Base-by-base conservation (phyloP, 2,888 invertebrate species). In the Marronus borbonicus region DNA sequence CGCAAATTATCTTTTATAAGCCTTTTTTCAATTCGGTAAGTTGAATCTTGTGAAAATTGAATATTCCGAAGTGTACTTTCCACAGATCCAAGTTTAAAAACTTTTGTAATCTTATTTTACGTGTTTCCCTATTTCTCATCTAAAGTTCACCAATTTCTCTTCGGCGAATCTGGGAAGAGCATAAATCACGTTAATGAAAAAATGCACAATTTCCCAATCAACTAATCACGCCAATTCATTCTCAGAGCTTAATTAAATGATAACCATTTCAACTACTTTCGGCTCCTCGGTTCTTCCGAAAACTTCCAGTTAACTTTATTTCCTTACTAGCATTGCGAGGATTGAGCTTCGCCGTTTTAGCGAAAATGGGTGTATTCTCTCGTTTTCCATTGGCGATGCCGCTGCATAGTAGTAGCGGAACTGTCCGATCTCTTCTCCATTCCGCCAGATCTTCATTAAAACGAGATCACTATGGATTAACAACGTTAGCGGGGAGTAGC, bases 391-490 rank as follows among this genome's bases (percentile, higher is more conserved):
- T 58, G n/a, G n/a, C 52, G 7, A 58, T 4, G 3, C 4, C n/a
- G n/a, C 52, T n/a, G 52, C 17, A 17, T n/a, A 20, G 55, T 20
- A 58, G 55, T 17, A 17, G 20, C 8, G 20, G 20, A 3, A 58
- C 20, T 20, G 20, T 58, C 55, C 55, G 20, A 20, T 58, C 55
- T 58, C 17, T 20, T 58, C 55, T 8, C 2, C 24, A 69, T 8
- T 20, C 8, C 24, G 49, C 28, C 8, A 31, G 24, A 50, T 50
- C 75, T 75, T 75, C 75, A 75, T 75, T 75, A 75, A 75, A 75
- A 62, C 36, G 64, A 75, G 75, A 75, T 75, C 75, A 49, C 64
- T 49, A 49, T 75, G 62, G 75, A 75, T 75, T 75, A 64, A 64
- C 75, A 64, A 64, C 31, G 36, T 75, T 44, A 31, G 28, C 49